Percentiles rank a stretch among this genome's conserved stretches.
Conservation (phyloP, 2,888 invertebrate genomes). For the Cantharis rustica region DNA sequence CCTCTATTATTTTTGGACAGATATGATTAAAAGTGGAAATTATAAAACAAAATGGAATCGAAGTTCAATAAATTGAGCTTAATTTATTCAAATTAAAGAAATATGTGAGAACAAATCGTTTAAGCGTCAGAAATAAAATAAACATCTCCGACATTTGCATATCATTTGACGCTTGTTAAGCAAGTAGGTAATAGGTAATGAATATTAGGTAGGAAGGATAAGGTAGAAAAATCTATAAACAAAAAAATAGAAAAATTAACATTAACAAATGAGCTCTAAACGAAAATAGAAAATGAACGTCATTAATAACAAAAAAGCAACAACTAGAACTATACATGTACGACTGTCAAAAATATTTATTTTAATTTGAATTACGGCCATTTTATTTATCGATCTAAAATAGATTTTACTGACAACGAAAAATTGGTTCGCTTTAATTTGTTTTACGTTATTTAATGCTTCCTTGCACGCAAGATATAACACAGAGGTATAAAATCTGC, state of each 20-base stretch:
- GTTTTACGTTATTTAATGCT: constrained; percentile 40
- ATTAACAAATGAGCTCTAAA: constrained; percentile 15
- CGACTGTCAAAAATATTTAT: constrained; percentile 40
- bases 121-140: constrained; percentile 3
- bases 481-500: constrained; percentile 35
- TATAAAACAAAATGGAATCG: not conserved
- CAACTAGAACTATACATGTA: constrained; percentile 30
- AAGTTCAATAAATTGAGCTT: not conserved
- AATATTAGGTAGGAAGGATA: not conserved
- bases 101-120: constrained; percentile 13
- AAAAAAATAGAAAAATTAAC: not conserved
- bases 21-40: too few species aligned
- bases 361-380: constrained; percentile 39
- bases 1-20: too few species aligned
- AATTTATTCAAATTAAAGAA: not conserved
- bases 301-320: constrained; percentile 23
- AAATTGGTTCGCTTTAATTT: constrained; percentile 39
- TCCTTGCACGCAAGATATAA: constrained; percentile 38
- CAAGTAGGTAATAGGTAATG: not conserved
- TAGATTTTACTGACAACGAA: constrained; percentile 34
- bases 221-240: not conserved
- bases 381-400: constrained; percentile 38
- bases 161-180: constrained; percentile 14
- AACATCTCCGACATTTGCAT: not conserved
- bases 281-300: constrained; percentile 15